These are phyloP conservation scores for Onychostruthus taczanowskii DNA, from an alignment of 2,113 vertebrate genomes.

Conservation along the genomic window DNA sequence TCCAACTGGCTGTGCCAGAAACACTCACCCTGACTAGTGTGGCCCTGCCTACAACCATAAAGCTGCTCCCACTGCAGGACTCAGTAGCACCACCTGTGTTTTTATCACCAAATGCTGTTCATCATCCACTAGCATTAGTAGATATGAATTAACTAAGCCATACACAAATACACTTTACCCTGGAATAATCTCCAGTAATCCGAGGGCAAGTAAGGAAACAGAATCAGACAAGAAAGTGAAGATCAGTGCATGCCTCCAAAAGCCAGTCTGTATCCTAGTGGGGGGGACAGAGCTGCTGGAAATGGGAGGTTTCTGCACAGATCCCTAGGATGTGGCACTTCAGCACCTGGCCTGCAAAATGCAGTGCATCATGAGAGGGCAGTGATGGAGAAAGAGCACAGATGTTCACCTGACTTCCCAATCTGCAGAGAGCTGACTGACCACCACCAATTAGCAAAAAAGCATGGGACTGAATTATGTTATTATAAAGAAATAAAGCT, in stretches of 20 bases:
- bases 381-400: not conserved
- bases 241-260: not conserved
- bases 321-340: not conserved
- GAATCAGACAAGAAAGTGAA: not conserved
- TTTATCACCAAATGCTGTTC: slow-evolving; percentile 2
- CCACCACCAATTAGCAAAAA: not conserved
- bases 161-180: slow-evolving; percentile 4
- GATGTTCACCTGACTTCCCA: not conserved
- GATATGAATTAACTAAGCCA: slow-evolving; percentile 39
- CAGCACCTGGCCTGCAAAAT: not conserved
- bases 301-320: not conserved
- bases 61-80: not conserved
- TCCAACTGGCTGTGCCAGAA: not conserved
- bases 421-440: not conserved
- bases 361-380: not conserved
- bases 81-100: not conserved
- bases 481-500: not conserved
- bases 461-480: fast-evolving
- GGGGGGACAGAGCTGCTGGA: not conserved
- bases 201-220: not conserved
- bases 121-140: not conserved
- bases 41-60: not conserved
- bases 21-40: not conserved
- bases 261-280: not conserved
- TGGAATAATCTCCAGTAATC: not conserved